These are phyloP conservation scores for Gallinago stenura DNA, from an alignment of 2,797 vertebrate genomes.

Conservation along the genomic window DNA sequence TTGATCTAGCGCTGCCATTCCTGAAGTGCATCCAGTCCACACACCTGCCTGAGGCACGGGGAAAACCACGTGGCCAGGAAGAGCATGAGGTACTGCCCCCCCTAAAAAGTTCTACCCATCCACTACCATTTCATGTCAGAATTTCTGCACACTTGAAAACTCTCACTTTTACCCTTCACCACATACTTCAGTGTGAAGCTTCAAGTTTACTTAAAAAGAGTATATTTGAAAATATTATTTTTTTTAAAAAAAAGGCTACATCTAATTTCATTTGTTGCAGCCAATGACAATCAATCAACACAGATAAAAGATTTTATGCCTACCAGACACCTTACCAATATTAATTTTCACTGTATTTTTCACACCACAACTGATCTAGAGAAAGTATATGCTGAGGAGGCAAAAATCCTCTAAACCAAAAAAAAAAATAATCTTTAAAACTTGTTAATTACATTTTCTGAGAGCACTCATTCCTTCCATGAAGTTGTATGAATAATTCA, in stretches of 20 bases:
- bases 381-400: fast-evolving
- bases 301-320: neutral
- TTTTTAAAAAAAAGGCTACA: neutral
- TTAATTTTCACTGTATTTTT: neutral
- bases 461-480: neutral
- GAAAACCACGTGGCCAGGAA: neutral
- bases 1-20: fast-evolving
- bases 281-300: neutral
- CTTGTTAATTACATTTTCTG: neutral
- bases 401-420: neutral
- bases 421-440: neutral
- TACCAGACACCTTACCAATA: neutral
- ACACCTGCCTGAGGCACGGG: fast-evolving
- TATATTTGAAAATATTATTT: fast-evolving
- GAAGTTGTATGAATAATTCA: neutral
- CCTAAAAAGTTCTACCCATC: fast-evolving
- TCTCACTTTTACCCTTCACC: neutral
- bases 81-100: fast-evolving
- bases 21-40: fast-evolving
- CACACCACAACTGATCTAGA: neutral
- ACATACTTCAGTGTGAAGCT: neutral
- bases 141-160: neutral
- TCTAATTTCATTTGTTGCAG: neutral
- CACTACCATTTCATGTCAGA: neutral
- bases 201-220: neutral